A percentile compares a stretch with the other conserved stretches of the same genome.
phyloP scores from a whole-genome alignment of 2,797 vertebrate genomes.

The Alcedo quadribrachys region DNA sequence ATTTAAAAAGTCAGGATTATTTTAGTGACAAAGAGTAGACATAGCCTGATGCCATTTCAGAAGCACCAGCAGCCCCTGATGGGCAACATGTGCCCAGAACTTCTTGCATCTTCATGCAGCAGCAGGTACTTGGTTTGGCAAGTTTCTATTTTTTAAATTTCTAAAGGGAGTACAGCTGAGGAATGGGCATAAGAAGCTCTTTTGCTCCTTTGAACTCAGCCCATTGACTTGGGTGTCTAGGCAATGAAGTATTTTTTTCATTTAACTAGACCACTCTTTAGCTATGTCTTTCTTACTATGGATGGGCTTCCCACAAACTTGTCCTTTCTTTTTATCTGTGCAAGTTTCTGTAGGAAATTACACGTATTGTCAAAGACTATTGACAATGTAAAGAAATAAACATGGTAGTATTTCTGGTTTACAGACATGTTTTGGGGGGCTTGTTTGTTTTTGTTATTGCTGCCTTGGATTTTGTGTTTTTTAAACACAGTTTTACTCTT shows the following conservation, averaged over 20 bases:
- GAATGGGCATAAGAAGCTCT: rapidly evolving
- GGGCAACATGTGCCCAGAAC: background rate
- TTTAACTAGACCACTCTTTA: background rate
- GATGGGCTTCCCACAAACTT: background rate
- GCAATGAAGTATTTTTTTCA: background rate
- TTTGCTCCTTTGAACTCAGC: background rate
- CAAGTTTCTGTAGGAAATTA: background rate
- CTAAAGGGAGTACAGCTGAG: background rate
- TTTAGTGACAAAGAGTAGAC: background rate
- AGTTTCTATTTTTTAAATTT: background rate
- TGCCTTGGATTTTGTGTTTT: background rate
- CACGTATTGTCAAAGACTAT: background rate
- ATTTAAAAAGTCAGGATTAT: background rate
- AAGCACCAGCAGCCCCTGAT: background rate
- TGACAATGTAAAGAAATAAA: background rate
- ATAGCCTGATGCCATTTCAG: background rate
- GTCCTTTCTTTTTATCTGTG: background rate
- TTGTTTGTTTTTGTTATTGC: background rate
- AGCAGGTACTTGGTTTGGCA: background rate
- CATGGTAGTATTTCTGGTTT: background rate
- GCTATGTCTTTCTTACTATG: background rate
- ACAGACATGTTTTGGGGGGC: background rate
- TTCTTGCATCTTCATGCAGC: background rate
- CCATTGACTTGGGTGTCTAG: background rate
- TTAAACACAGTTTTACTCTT: background rate